Evolutionary conservation across 2,888 invertebrate genomes (phyloP).

Genomic region (Caenorhabditis sp.): DNA sequence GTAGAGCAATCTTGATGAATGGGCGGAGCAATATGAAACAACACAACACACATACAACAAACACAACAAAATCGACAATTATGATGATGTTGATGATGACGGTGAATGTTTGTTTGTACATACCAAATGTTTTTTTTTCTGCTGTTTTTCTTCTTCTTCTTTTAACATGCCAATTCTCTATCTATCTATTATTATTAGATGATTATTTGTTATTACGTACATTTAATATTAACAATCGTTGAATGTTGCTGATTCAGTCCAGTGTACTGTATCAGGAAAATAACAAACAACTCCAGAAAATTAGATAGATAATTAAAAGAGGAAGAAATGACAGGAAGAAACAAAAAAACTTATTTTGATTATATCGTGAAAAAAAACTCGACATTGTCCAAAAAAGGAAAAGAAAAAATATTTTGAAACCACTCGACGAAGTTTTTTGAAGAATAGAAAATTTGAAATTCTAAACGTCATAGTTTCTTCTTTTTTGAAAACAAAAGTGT

Average conservation of each 20-base stretch:
- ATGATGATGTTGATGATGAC: not conserved
- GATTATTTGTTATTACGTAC: not conserved
- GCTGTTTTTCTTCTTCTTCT: not conserved
- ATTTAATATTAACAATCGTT: not conserved
- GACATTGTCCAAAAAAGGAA: not conserved
- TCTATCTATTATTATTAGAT: not conserved
- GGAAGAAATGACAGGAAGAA: not conserved
- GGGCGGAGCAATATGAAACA: not conserved
- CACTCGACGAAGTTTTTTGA: not conserved
- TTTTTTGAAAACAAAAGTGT: not conserved
- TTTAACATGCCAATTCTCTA: not conserved
- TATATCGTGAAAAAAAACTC: not conserved
- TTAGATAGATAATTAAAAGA: not conserved
- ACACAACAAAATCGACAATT: not conserved
- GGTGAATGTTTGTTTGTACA: not conserved
- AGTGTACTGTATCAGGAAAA: not conserved
- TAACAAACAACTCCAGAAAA: not conserved
- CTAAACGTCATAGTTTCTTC: not conserved
- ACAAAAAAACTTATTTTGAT: not conserved
- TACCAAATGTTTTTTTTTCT: not conserved
- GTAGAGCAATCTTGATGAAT: not conserved
- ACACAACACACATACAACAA: not conserved
- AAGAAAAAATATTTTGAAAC: not conserved
- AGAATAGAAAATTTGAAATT: not conserved
- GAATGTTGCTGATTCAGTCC: not conserved